These are phyloP conservation scores for Cettia cetti DNA, from an alignment of 2,113 vertebrate genomes.

Conservation along the genomic window DNA sequence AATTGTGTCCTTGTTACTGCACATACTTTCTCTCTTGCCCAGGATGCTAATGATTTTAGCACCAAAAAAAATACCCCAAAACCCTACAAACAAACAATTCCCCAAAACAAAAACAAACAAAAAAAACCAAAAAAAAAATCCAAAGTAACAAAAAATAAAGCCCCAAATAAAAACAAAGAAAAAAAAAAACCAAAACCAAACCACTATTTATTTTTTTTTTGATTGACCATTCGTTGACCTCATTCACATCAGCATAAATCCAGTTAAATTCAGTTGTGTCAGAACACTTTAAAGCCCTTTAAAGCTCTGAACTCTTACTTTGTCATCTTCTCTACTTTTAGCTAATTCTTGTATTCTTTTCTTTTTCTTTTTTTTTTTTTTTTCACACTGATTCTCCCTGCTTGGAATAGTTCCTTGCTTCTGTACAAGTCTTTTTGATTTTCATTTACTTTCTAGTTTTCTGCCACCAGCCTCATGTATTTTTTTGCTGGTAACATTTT, in stretches of 20 bases:
- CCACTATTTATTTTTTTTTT: too few species aligned
- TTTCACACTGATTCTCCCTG: not conserved
- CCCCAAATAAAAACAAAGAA: not conserved
- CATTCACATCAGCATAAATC: not conserved
- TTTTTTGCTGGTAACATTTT: not conserved
- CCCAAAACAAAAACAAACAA: not conserved
- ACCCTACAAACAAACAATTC: not conserved
- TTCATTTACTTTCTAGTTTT: not conserved
- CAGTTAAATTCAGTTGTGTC: not conserved
- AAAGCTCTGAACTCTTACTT: not conserved
- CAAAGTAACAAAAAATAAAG: not conserved
- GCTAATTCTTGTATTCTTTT: not conserved
- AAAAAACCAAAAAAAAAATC: not conserved
- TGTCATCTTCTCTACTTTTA: not conserved
- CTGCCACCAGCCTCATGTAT: not conserved
- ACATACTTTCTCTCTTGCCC: not conserved
- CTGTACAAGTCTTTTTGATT: not conserved
- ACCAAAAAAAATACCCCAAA: not conserved
- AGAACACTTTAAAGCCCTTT: not conserved
- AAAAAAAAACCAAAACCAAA: not conserved
- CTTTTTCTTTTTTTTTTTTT: too few species aligned
- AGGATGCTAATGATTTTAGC: not conserved
- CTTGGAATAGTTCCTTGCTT: not conserved
- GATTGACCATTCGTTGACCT: not conserved
- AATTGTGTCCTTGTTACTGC: not conserved